Evolutionary conservation across 2,113 vertebrate species (phyloP), one percentile per base, ranked within the genome.

Genomic region (Campylorhamphus procurvoides): DNA sequence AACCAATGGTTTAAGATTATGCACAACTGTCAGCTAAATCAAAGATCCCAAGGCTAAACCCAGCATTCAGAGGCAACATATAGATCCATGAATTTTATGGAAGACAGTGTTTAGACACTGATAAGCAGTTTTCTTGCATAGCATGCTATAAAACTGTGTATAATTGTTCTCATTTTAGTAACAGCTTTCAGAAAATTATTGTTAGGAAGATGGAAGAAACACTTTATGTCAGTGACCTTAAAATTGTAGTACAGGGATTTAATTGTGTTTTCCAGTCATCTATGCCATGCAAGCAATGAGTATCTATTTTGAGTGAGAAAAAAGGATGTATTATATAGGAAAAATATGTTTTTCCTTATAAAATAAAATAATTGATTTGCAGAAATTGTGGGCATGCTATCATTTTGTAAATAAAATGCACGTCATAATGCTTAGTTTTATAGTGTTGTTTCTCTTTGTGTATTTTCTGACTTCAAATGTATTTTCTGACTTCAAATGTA

Each of bases 11-110:
- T 82, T 82, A 83, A 80, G 90, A 95, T 96, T 93, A 92, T 87
- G 50, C 49, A 73, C 74, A 89, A 94, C 93, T 97, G 91, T 78
- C 94, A 96, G 60, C 76, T 92, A 93, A 95, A 95, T 90, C 80
- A 89, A 83, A 95, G 84, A 96, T 92, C 74, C 71, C 89, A 93
- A 94, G 77, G 89, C 87, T 94, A 95, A 94, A 95, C 71, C 64
- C 86, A 86, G 50, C 90, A 82, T 79, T 95, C 3, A 4, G 44
- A 93, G 87, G 80, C 69, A 94, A 87, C 78, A 78, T 35, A 20
- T 80, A 81, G 87, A 84, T 89, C 79, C 49, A 52, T 90, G 76
- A 89, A 83, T 94, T 95, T 89, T 88, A 74, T 79, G 81, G 71
- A 80, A 84, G 75, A 78, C 14, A 24, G 35, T 78, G 79, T 86